A percentile compares a stretch with the other conserved stretches of the same genome.
Evolutionary conservation across 2,888 invertebrate genomes (phyloP).

Genomic region (Stomorhina lunata): DNA sequence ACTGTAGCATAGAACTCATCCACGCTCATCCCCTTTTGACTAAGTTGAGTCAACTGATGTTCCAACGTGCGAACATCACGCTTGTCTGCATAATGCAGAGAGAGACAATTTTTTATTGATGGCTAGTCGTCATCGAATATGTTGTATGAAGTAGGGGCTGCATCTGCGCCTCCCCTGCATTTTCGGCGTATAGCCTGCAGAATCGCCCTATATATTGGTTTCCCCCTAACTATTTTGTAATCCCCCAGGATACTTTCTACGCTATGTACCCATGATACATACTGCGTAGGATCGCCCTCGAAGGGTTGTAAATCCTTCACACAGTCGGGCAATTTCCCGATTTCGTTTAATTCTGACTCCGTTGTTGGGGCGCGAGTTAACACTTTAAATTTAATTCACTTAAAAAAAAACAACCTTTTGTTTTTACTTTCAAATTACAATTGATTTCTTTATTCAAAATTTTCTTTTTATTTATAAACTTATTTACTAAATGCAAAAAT

Average conservation of each 20-base stretch:
- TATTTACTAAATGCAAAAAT: no score
- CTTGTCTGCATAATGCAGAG: constrained; percentile 66
- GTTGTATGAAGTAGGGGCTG: constrained; percentile 51
- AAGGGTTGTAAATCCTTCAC: constrained; percentile 57
- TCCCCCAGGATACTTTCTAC: constrained; percentile 54
- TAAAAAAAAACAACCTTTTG: no score
- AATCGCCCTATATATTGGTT: constrained; percentile 59
- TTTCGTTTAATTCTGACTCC: constrained; percentile 33
- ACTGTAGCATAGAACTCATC: constrained; percentile 56
- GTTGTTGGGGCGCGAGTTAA: constrained; percentile 13
- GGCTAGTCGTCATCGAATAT: constrained; percentile 60
- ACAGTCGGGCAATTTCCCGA: constrained; percentile 44
- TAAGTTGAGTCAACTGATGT: constrained; percentile 48
- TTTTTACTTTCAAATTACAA: no score
- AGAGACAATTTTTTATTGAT: constrained; percentile 57
- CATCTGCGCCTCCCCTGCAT: constrained; percentile 50
- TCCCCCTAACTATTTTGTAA: constrained; percentile 44
- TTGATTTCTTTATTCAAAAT: no score
- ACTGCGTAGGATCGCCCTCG: constrained; percentile 58
- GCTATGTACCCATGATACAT: constrained; percentile 57
- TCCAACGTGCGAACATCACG: constrained; percentile 61
- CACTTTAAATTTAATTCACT: no score
- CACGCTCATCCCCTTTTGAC: neutral
- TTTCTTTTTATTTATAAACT: no score
- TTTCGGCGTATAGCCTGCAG: constrained; percentile 51